Evolutionary conservation across 1,140 invertebrate genomes (phyloP), one percentile per base, ranked within the genome.

Genomic region (Brachionus asplanchnoidis): DNA sequence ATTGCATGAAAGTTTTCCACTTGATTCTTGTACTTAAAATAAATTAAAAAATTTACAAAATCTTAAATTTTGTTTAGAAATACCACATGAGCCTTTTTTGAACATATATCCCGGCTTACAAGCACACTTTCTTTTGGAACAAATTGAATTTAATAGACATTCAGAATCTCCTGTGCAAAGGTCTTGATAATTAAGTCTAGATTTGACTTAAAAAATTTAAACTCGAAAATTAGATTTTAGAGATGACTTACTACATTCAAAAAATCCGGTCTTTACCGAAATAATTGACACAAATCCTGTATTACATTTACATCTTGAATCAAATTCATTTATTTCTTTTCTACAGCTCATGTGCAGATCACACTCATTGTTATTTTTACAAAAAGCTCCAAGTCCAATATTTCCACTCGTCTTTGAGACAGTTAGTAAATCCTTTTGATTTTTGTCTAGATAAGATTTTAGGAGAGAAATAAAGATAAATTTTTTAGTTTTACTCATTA

Each of bases 301-400:
- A 20, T 46, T 50, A 53, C 73, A 77, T 77, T 46, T 77, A 50
- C 73, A 77, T 50, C 73, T 77, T 46, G 73, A 26, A 50, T 46
- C 42, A 23, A n/a, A 20, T 14, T 77, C 73, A 50, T 77, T 77
- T 3, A 28, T 23, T 28, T 50, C 26, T n/a, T 36, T 28, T 26
- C 26, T 3, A 28, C 73, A 77, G 4, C 20, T 28, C 73, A 77
- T 50, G 28, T 50, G 23, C 14, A 9, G 1, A n/a, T 77, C 73
- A 50, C 73, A 77, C 23, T 77, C 73, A 36, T 46, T 12, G 12
- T 46, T 77, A n/a, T 12, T 14, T 26, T 23, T 26, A 28, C 73
- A 77, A 23, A 50, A 8, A 26, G 17, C 42, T 12, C 73, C 73
- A 2, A 77, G 26, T 50, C n/a, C 42, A 28, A 46, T 14, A 77